A percentile compares a stretch with the other conserved stretches of the same genome.
phyloP scores from a whole-genome alignment of 2,797 vertebrate genomes.

The Hemitrygon akajei region DNA sequence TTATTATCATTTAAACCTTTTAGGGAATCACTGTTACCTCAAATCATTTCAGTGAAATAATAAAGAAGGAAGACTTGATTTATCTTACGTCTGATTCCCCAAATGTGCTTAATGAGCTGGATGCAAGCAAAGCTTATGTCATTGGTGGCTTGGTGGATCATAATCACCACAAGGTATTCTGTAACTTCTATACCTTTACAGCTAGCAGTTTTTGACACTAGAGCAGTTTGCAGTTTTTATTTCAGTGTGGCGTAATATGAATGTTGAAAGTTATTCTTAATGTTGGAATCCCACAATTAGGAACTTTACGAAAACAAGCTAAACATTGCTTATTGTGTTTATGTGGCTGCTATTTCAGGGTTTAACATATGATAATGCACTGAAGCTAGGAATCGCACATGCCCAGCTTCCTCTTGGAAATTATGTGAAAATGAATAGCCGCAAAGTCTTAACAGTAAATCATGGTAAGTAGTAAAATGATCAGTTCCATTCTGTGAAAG shows the following conservation, averaged over 20 bases:
- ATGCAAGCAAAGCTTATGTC: conserved; percentile 83
- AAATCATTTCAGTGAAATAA: conserved; percentile 75
- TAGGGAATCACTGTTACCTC: conserved; percentile 80
- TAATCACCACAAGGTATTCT: conserved; percentile 91
- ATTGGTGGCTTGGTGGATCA: conserved; percentile 97
- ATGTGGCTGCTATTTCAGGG: conserved; percentile 55
- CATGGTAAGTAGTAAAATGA: conserved; percentile 69
- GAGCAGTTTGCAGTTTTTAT: conserved; percentile 14
- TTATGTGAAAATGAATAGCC: conserved; percentile 95
- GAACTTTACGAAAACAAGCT: not conserved
- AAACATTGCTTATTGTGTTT: not conserved
- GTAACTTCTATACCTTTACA: not conserved
- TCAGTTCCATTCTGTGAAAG: not conserved
- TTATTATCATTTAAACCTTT: conserved; percentile 40
- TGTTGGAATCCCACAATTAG: not conserved
- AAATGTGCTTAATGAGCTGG: conserved; percentile 75
- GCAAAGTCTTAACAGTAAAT: conserved; percentile 91
- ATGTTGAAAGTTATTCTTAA: conserved; percentile 7
- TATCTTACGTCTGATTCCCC: conserved; percentile 96
- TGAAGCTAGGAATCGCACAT: conserved; percentile 76
- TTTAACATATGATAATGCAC: conserved; percentile 75
- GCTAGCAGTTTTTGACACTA: not conserved
- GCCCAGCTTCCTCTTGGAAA: conserved; percentile 85
- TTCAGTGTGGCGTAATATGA: not conserved
- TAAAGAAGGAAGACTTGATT: conserved; percentile 77